Evolutionary conservation across 2,797 vertebrate genomes (phyloP), one percentile per base, ranked within the genome.

Genomic region (Macropus fuliginosus): DNA sequence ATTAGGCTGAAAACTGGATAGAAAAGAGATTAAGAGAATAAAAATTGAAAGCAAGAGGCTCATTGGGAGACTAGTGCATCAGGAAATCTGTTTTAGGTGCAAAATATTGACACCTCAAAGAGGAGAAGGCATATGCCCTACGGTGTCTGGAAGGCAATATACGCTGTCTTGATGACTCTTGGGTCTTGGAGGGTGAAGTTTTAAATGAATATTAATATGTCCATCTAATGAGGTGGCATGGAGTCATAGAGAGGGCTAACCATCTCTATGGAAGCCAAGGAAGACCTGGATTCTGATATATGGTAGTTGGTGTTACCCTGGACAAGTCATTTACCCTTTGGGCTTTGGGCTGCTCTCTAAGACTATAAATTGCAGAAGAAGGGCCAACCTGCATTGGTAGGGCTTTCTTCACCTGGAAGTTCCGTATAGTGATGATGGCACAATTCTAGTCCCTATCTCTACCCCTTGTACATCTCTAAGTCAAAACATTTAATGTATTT

Each of bases 81-180:
- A 95, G 29, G 92, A 93, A 96, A 90, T 28, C 11, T 46, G 10
- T 56, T 94, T 96, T 59, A 95, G 90, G 34, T 92, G 40, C 13
- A 54, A 55, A 62, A 52, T 27, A n/a, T 6, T 31, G 92, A 28
- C 91, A 46, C 24, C 91, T 96, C 31, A 40, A 28, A n/a, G 16
- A 21, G 54, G 11, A 28, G 27, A 87, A 93, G 46, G 4, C 55
- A 31, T 50, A 5, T 21, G 1, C 66, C 52, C 50, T 55, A 54
- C 92, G 93, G 91, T 57, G n/a, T 95, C 90, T 56, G 92, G 95
- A 96, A 95, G 91, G 54, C 66, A 95, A 62, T 62, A 34, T 62
- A 34, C 31, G 34, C 62, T 74, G 2, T n/a, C 16, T 40, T 21
- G 16, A 74, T 74, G 8, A 40, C 34, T 74, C 16, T 8, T 40